These are phyloP conservation scores for Spinus pinus DNA, from an alignment of 2,797 vertebrate species.

Conservation along the genomic window DNA sequence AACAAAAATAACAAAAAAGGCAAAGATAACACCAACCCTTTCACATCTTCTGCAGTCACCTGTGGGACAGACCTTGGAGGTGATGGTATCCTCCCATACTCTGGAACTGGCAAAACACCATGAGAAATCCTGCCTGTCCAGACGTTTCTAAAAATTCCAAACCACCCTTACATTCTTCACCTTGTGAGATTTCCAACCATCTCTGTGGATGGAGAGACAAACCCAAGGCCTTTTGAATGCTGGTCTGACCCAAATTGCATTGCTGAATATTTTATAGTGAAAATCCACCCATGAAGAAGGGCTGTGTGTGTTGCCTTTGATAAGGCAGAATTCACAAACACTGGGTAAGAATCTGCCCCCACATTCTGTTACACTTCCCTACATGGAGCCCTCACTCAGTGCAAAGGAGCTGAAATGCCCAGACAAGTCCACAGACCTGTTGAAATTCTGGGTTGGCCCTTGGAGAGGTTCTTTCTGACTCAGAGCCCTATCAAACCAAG, in stretches of 20 bases:
- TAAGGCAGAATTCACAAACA: background rate
- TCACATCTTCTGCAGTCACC: background rate
- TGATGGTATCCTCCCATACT: background rate
- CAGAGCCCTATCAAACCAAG: background rate
- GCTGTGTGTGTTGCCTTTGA: background rate
- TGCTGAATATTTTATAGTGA: background rate
- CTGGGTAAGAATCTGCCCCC: background rate
- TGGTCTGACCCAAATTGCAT: background rate
- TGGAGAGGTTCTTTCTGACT: background rate
- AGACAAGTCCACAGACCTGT: background rate
- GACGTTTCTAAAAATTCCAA: background rate
- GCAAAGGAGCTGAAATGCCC: background rate
- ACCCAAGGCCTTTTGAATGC: background rate
- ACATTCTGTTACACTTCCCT: background rate
- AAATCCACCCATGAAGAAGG: background rate
- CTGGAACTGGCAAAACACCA: background rate
- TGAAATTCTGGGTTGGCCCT: background rate
- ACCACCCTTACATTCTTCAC: background rate
- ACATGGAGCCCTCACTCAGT: background rate
- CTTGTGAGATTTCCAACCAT: background rate
- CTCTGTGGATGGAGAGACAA: background rate
- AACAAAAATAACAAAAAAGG: background rate
- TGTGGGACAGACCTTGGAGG: fast-evolving
- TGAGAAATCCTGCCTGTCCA: background rate
- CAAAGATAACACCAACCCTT: background rate